Evolutionary conservation across 2,888 invertebrate genomes (phyloP), one percentile per base, ranked within the genome.

Genomic region (Athalia rosae): DNA sequence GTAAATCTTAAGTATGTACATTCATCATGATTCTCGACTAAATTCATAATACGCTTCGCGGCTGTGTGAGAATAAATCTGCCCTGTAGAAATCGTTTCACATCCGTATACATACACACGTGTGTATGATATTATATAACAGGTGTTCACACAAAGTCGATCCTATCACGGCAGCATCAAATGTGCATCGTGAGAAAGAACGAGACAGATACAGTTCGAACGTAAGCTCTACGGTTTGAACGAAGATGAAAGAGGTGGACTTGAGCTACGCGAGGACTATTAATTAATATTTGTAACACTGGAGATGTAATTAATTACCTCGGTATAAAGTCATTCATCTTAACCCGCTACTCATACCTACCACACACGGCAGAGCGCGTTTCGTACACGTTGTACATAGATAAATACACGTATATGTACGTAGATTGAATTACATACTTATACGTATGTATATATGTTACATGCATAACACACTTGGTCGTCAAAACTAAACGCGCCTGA

Each of bases 271-370:
- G 76, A 79, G 77, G 77, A 77, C 83, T 81, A 86, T 87, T 86
- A 84, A 87, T 87, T 86, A 87, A 86, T 85, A 85, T 85, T 83
- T 84, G 84, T 85, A 85, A 84, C 86, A 85, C 77, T 50, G 82
- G 83, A 80, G 82, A 83, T 81, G 79, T 84, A 84, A 85, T 87
- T 87, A 86, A 87, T 87, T 83, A 83, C 82, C 77, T 73, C 73
- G 53, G 77, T 79, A 81, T 78, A 71, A 79, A 80, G 79, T 82
- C 84, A 84, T 86, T 84, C 83, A 83, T 86, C 85, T 85, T 86
- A 81, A 83, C 86, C 79, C 80, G 79, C 76, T 81, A 79, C 79
- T 41, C 9, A 76, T 28, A 28, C 28, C 28, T 28, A 28, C 28
- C 28, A 28, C 28, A 28, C 28, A 28, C 28, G 28, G 28, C 28